A percentile compares a stretch with the other conserved stretches of the same genome.
Conservation (phyloP, 2,113 vertebrate genomes). For the Bucco capensis region DNA sequence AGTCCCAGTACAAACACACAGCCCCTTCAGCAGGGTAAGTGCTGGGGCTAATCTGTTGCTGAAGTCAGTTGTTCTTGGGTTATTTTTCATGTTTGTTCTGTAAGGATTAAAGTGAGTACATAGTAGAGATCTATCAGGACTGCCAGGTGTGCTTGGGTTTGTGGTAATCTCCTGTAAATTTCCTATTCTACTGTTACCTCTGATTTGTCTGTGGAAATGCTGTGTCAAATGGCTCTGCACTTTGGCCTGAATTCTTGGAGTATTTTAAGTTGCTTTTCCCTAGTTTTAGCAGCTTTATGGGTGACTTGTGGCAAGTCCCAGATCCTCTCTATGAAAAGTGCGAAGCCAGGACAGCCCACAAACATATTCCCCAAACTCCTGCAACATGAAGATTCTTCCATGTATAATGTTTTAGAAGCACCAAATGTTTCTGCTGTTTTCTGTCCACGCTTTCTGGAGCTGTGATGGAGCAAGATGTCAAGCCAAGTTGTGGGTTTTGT, state of each 20-base stretch:
- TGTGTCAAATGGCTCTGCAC: neutral
- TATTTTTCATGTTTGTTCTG: neutral
- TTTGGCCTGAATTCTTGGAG: neutral
- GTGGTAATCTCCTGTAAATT: neutral
- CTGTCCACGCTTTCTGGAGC: neutral
- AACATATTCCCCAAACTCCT: neutral
- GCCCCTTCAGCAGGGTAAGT: constrained; percentile 88
- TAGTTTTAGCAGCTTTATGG: neutral
- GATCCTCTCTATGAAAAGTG: neutral
- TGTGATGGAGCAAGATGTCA: neutral
- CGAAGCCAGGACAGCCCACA: neutral
- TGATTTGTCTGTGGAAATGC: neutral
- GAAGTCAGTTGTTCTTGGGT: neutral
- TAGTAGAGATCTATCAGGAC: neutral
- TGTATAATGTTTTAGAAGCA: neutral
- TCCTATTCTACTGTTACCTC: neutral
- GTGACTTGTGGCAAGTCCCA: neutral
- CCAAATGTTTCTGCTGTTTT: neutral
- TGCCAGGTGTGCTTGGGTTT: neutral
- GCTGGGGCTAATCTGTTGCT: neutral
- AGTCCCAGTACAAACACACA: constrained; percentile 85
- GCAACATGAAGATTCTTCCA: neutral
- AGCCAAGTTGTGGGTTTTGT: neutral
- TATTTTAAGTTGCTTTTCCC: neutral
- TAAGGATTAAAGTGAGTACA: neutral